These are phyloP conservation scores for Bemisia tabaci DNA, from an alignment of 1,140 invertebrate genomes.

Conservation along the genomic window DNA sequence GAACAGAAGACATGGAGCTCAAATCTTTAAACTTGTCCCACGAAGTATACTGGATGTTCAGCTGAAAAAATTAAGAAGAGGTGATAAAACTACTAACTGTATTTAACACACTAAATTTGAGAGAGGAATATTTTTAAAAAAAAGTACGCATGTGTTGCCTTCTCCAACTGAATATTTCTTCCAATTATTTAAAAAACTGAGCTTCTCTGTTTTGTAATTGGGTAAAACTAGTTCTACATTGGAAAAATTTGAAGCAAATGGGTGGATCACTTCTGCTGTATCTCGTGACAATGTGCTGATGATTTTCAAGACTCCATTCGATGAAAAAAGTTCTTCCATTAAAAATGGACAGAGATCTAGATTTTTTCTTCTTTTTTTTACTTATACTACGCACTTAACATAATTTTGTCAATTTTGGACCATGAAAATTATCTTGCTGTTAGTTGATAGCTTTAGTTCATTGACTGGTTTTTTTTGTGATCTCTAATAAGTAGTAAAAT, in stretches of 20 bases:
- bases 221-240: neutral
- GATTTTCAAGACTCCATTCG: too few species aligned
- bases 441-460: too few species aligned
- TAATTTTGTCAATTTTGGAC: too few species aligned
- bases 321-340: too few species aligned
- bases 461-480: too few species aligned
- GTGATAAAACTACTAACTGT: constrained; percentile 12
- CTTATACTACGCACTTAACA: too few species aligned
- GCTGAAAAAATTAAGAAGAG: constrained; percentile 39
- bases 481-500: too few species aligned
- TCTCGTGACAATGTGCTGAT: too few species aligned
- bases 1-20: constrained; percentile 40
- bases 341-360: too few species aligned
- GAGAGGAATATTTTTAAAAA: constrained; percentile 4
- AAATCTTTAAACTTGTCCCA: constrained; percentile 90
- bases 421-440: neutral
- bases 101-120: constrained; percentile 7
- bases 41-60: constrained; percentile 70
- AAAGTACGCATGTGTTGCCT: neutral
- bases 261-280: too few species aligned
- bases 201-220: neutral
- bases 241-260: too few species aligned
- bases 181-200: neutral
- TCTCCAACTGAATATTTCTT: neutral
- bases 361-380: too few species aligned